Evolutionary conservation across 2,888 invertebrate species (phyloP), one percentile per base, ranked within the genome.

Genomic region (Drosophila melanocephala): DNA sequence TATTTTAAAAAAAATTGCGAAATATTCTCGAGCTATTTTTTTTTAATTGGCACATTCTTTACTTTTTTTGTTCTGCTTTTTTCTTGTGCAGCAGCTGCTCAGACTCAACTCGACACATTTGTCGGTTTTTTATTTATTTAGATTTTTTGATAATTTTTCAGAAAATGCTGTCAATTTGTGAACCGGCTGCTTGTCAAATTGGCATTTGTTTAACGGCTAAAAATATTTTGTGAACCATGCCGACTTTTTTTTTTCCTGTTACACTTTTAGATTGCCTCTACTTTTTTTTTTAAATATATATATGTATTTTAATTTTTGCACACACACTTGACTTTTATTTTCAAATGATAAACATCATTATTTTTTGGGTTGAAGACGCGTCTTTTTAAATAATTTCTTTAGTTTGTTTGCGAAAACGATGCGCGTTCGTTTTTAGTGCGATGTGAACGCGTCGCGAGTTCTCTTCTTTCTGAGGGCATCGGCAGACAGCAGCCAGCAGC

Each of bases 401-500:
- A 16, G 44, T 65, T 33, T n/a, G 16, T 32, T 58, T 42, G 50
- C 50, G 42, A 33, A 16, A 16, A 19, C 14, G 53, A 39, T 47
- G 63, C 79, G 78, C 66, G 68, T 68, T 57, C 71, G 73, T 67
- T 30, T 14, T 16, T 22, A 35, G 30, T 33, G 26, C 81, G 82
- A 69, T 68, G 80, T 72, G 79, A 64, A 66, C 90, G 66, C 84
- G 81, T 72, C 76, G 82, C 69, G 75, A 61, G 84, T 90, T 90
- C 87, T 90, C 77, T 80, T 74, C 83, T 85, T 69, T 89, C 84
- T 91, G 89, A 77, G 76, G 73, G 75, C 66, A 62, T 37, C 35
- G 58, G 19, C 44, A 62, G 47, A 37, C 57, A 44, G 51, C 61
- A 53, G 47, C 28, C 57, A 57, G 61, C 57, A 37, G 28, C 60